phyloP scores from a whole-genome alignment of 2,888 invertebrate genomes.

The Drosophila planitibia region DNA sequence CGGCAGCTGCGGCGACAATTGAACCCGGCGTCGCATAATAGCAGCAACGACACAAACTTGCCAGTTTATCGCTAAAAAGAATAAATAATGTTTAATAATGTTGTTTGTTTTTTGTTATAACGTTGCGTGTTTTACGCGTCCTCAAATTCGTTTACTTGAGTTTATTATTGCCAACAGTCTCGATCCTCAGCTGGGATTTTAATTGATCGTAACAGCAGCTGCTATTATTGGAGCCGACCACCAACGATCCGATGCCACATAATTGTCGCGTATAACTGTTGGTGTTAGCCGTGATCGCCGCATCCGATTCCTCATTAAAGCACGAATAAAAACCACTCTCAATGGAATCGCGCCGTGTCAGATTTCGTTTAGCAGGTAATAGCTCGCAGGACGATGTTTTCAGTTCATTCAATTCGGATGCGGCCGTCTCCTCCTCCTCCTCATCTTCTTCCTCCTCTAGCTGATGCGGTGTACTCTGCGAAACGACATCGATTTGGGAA shows the following conservation, averaged over 20 bases:
- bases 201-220: slow-evolving; percentile 83
- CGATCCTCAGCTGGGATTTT: slow-evolving; percentile 82
- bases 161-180: slow-evolving; percentile 71
- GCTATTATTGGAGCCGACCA: slow-evolving; percentile 63
- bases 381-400: slow-evolving; percentile 69
- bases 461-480: slow-evolving; percentile 47
- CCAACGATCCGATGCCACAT: slow-evolving; percentile 69
- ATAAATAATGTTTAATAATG: slow-evolving; percentile 3
- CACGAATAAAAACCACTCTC: slow-evolving; percentile 96
- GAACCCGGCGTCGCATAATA: slow-evolving; percentile 77
- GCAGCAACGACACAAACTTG: slow-evolving; percentile 84
- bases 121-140: slow-evolving; percentile 3
- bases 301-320: slow-evolving; percentile 92
- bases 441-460: slow-evolving; percentile 43
- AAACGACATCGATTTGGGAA: slow-evolving; percentile 30
- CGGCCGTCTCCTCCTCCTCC: slow-evolving; percentile 45
- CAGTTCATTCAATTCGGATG: slow-evolving; percentile 72
- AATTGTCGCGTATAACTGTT: slow-evolving; percentile 75
- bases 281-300: slow-evolving; percentile 86
- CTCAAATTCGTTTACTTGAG: slow-evolving; percentile 67
- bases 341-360: slow-evolving; percentile 92
- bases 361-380: slow-evolving; percentile 77
- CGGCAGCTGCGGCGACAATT: slow-evolving; percentile 65
- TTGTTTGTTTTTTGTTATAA: slow-evolving; percentile 2
- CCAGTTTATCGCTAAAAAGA: slow-evolving; percentile 82